Evolutionary conservation across 2,797 vertebrate species (phyloP), one percentile per base, ranked within the genome.

Genomic region (Valencia hispanica): DNA sequence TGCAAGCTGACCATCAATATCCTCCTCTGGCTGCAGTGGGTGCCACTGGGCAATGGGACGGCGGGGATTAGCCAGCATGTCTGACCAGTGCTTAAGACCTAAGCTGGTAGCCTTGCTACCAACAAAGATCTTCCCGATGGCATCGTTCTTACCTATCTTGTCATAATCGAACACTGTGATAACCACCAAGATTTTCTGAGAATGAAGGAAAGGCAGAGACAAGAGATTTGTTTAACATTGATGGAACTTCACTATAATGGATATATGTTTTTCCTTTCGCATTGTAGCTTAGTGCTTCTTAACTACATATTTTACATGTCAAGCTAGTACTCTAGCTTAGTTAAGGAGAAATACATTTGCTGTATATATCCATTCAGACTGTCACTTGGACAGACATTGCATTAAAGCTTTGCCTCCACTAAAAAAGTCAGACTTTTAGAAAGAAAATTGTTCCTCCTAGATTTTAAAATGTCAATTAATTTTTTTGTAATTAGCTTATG

Each of bases 31-130:
- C 86, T 99, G 97, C 77, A 99, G 95, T 0, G 96, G 95, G 86
- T 99, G 98, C 98, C 98, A 99, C 93, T 99, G 98, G 75, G 98
- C 98, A 0, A 99, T 99, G 89, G 98, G 98, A 71, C 98, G 95
- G 41, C 98, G 96, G 0, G 98, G 98, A 84, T 99, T 99, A 73
- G 98, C 90, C 94, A 99, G 90, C 98, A 99, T 99, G 94, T 99
- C 98, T 0, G 98, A 98, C 98, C 98, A 99, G 91, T 99, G 98
- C 93, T 99, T 96, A 73, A 98, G 95, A 92, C 98, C 97, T 0
- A 98, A 97, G 89, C 98, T 96, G 0, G 94, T 91, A 39, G 97
- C 95, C 34, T 97, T 99, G 91, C 94, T 97, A 85, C 98, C 98
- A 0, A 99, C 97, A 53, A 99, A 99, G 94, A 99, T 95, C 94